These are phyloP conservation scores for Sebastes wilsoni DNA, from an alignment of 2,797 vertebrate genomes.

Conservation along the genomic window DNA sequence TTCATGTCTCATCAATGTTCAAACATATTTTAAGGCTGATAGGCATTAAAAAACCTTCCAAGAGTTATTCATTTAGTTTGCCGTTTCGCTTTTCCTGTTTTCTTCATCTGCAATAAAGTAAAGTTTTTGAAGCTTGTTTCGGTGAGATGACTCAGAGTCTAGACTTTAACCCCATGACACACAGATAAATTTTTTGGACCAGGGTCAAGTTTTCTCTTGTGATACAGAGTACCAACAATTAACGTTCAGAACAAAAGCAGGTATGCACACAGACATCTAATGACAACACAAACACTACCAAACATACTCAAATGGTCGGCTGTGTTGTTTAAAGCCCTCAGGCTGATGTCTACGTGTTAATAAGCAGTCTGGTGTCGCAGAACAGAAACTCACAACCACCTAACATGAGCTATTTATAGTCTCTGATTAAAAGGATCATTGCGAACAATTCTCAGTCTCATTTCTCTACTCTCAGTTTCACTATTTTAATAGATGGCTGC, in stretches of 20 bases:
- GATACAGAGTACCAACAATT: neutral
- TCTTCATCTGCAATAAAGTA: neutral
- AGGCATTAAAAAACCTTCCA: neutral
- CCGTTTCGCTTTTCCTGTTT: neutral
- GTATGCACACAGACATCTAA: neutral
- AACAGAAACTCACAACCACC: neutral
- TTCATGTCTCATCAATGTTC: neutral
- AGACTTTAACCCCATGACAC: conserved; percentile 8
- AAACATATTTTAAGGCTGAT: neutral
- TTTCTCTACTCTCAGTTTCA: conserved; percentile 6
- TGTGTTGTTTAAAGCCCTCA: neutral
- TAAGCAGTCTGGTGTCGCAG: neutral
- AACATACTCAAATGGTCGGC: neutral
- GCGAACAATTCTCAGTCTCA: neutral
- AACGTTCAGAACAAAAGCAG: neutral
- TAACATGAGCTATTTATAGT: neutral
- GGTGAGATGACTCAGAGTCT: neutral
- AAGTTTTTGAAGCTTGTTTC: neutral
- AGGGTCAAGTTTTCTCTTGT: neutral
- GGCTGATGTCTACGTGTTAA: neutral
- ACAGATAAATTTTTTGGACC: neutral
- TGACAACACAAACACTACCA: neutral
- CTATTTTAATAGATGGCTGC: neutral
- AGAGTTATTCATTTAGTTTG: neutral
- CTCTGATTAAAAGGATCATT: neutral